A percentile compares a stretch with the other conserved stretches of the same genome.
phyloP scores from a whole-genome alignment of 2,888 invertebrate genomes.

The Rhimphoctona megacephalus region DNA sequence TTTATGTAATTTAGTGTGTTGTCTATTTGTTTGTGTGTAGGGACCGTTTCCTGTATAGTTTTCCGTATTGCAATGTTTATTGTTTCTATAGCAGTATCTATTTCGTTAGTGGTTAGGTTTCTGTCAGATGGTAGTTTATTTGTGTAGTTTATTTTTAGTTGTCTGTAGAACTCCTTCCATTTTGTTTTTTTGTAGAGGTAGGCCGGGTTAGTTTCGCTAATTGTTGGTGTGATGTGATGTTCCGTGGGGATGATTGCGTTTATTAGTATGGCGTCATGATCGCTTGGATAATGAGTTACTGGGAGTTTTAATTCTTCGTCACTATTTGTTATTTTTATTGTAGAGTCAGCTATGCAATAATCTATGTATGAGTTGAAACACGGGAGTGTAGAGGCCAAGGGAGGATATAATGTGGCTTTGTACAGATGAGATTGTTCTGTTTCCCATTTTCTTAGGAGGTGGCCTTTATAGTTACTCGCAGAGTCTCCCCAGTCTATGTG shows the following conservation, averaged over 20 bases:
- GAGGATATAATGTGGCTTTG: too few species aligned
- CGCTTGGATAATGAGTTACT: neutral
- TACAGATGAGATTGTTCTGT: too few species aligned
- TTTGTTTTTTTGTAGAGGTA: conserved; percentile 33
- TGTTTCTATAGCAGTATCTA: conserved; percentile 12
- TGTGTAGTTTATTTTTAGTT: neutral
- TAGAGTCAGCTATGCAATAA: too few species aligned
- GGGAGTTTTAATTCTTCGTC: too few species aligned
- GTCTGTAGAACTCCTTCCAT: neutral
- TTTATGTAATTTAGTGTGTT: conserved; percentile 25
- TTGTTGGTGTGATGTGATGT: too few species aligned
- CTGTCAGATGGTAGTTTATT: neutral
- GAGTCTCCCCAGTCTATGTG: conserved; percentile 10
- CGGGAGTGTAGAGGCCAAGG: too few species aligned
- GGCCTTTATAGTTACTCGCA: neutral
- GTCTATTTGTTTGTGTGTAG: conserved; percentile 6
- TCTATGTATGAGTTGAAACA: too few species aligned
- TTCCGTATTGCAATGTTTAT: neutral
- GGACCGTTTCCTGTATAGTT: conserved; percentile 20
- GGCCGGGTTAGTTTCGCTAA: neutral
- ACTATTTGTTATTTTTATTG: too few species aligned
- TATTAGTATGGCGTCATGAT: conserved; percentile 5
- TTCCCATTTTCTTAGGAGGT: conserved; percentile 26
- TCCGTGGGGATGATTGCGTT: neutral
- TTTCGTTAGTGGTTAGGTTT: conserved; percentile 17